Percentiles rank a stretch among this genome's conserved stretches.
Conservation (phyloP, 2,113 vertebrate species). For the Pogonocichla stellata region DNA sequence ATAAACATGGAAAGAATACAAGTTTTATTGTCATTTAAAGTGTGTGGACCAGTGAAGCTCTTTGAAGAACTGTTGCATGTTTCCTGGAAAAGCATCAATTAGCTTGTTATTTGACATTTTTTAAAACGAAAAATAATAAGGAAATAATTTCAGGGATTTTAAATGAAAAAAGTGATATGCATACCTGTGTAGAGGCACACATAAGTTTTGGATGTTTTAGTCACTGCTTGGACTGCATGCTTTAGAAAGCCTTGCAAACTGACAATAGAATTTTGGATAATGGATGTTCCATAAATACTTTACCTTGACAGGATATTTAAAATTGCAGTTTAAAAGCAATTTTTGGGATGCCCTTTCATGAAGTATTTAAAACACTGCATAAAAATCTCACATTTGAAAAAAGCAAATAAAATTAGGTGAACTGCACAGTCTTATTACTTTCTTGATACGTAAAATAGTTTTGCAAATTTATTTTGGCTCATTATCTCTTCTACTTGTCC, state of each 20-base stretch:
- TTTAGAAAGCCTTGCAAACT: conserved; percentile 1
- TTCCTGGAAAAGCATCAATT: neutral
- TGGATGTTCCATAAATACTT: neutral
- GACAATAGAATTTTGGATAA: neutral
- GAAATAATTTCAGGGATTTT: neutral
- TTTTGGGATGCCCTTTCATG: neutral
- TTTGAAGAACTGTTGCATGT: neutral
- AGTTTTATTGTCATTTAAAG: neutral
- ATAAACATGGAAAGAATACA: neutral
- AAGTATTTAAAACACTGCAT: neutral
- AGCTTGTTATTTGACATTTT: neutral
- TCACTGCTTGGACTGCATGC: neutral
- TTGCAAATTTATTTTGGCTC: conserved; percentile 28
- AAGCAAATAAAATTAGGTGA: conserved; percentile 20
- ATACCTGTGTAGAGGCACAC: neutral
- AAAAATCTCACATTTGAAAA: conserved; percentile 16
- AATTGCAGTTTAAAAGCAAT: neutral
- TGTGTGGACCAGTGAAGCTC: neutral
- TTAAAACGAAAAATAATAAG: neutral
- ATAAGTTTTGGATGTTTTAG: neutral
- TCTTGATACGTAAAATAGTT: conserved; percentile 57
- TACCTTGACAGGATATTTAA: neutral
- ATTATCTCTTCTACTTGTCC: conserved; percentile 32
- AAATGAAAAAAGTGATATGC: neutral
- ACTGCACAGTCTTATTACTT: neutral